Evolutionary conservation across 2,888 invertebrate genomes (phyloP).

Genomic region (Crioceris asparagi): DNA sequence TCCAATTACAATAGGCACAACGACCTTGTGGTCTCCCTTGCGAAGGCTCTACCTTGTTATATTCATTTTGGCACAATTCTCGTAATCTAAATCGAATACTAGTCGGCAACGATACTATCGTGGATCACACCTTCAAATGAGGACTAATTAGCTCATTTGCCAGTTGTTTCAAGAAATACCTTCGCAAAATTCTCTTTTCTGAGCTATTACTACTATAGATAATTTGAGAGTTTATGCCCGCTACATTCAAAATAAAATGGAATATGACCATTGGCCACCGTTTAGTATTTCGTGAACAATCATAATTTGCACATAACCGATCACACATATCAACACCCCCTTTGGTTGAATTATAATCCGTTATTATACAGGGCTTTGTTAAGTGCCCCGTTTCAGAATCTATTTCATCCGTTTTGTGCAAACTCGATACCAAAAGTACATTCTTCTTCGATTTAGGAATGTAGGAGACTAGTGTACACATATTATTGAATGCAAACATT

Average conservation of each 20-base stretch:
- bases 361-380: not conserved
- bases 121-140: too few species aligned
- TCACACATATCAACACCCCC: not conserved
- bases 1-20: too few species aligned
- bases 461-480: not conserved
- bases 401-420: not conserved
- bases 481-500: not conserved
- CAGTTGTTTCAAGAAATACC: too few species aligned
- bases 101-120: too few species aligned
- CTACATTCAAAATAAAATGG: constrained; percentile 1
- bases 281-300: not conserved
- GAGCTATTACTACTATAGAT: too few species aligned
- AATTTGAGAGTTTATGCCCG: constrained; percentile 3
- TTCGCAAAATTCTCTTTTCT: too few species aligned
- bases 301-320: not conserved
- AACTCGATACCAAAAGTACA: not conserved
- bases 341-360: not conserved
- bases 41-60: too few species aligned
- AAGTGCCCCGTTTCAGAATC: not conserved
- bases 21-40: too few species aligned
- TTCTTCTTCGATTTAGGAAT: not conserved
- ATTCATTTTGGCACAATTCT: too few species aligned
- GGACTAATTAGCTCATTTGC: too few species aligned
- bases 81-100: too few species aligned
- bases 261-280: constrained; percentile 5